Percentiles rank a stretch among this genome's conserved stretches.
Evolutionary conservation across 30 jellyfish, hydroid and myxozoan genomes (phyloP).

Genomic region (Clytia hemisphaerica): DNA sequence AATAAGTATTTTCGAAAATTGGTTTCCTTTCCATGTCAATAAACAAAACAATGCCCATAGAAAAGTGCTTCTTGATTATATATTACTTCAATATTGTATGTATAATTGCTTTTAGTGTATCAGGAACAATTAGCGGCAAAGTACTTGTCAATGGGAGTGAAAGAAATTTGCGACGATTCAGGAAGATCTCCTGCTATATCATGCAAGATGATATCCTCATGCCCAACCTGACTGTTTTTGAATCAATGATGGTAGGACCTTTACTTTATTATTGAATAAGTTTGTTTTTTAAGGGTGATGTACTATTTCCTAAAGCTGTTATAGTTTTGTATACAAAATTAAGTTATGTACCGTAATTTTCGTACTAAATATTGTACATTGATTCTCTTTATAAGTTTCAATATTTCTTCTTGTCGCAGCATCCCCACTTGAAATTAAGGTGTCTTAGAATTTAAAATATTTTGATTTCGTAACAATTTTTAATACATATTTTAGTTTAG

Average conservation of each 20-base stretch:
- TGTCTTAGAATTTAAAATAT: not conserved
- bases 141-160: conserved; percentile 77
- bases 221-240: conserved; percentile 91
- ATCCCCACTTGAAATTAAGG: not conserved
- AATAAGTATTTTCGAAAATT: too few species aligned
- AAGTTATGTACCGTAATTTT: too few species aligned
- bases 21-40: not conserved
- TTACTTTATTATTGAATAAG: not conserved
- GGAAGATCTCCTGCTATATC: conserved; percentile 87
- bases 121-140: conserved; percentile 73
- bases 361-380: too few species aligned
- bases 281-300: not conserved
- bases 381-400: too few species aligned
- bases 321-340: too few species aligned
- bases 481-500: too few species aligned
- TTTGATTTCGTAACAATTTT: not conserved
- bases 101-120: not conserved
- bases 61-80: not conserved
- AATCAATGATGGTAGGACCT: conserved; percentile 90
- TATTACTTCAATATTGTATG: not conserved
- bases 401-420: not conserved
- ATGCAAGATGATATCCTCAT: conserved; percentile 96
- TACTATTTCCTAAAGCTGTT: too few species aligned
- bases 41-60: not conserved
- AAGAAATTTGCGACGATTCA: conserved; percentile 69